Evolutionary conservation across 2,113 vertebrate genomes (phyloP), one percentile per base, ranked within the genome.

Genomic region (Menidia beryllina): DNA sequence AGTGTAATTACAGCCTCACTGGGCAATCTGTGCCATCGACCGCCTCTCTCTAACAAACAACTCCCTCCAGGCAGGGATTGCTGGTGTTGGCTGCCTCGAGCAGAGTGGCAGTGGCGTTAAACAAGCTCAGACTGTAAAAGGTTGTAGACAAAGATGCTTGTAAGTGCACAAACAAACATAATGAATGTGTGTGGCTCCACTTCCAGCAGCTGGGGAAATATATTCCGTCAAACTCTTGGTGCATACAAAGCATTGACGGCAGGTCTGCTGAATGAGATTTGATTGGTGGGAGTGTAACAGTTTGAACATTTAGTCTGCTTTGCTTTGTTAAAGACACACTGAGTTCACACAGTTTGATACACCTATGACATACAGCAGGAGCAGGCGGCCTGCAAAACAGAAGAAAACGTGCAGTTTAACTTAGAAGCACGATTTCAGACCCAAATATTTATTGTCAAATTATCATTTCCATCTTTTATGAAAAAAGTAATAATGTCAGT

Each of bases 1-100:
- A n/a, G 83, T 91, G 93, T 94, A 94, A 95, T 94, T 94, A 93
- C 83, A 93, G 88, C 76, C 93, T 85, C 86, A 73, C 65, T 52
- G 83, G 92, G 65, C 75, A 81, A 83, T 81, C 85, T 87, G 89
- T 86, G 85, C 85, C 83, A 75, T 88, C 56, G 84, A 89, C 69
- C 26, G 77, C 63, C 75, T 84, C 67, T 72, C 66, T 80, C 67
- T 83, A 90, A 85, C 82, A 84, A 89, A 88, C 77, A 86, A 72
- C 67, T 86, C 85, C 85, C 83, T 78, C 51, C 60, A 57, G 85
- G 74, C 75, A 8, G 70, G 45, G 62, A 45, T n/a, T 36, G 63
- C 57, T 41, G 57, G 48, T 59, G 69, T 23, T 70, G 83, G 75
- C 54, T 64, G 69, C 61, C 62, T 2, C 21, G 11, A 45, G 49